phyloP scores from a whole-genome alignment of 1,140 invertebrate genomes.

The Pseudomyrmex cubaensis region DNA sequence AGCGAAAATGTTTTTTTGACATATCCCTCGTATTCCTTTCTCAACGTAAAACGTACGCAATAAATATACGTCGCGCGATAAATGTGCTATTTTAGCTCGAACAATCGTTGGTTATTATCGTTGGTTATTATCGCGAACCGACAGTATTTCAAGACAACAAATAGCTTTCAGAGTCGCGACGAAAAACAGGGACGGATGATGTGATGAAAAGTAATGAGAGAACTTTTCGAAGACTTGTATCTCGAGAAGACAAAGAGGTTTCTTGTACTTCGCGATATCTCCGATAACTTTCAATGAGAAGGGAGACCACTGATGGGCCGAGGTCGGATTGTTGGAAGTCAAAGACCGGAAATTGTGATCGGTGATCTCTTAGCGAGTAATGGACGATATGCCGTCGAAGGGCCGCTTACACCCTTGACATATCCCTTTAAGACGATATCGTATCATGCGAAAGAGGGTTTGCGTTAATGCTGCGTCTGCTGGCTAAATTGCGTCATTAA shows the following conservation, averaged over 20 bases:
- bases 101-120: too few species aligned
- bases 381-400: constrained; percentile 16
- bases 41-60: neutral
- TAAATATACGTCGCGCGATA: neutral
- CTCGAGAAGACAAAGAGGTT: neutral
- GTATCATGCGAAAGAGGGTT: constrained; percentile 10
- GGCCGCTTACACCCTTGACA: constrained; percentile 8
- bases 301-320: too few species aligned
- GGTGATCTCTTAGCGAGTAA: neutral
- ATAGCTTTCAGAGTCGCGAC: neutral
- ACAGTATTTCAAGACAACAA: too few species aligned
- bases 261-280: neutral
- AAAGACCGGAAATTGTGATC: constrained; percentile 28
- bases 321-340: constrained; percentile 27
- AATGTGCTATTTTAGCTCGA: too few species aligned
- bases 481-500: constrained; percentile 50
- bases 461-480: constrained; percentile 15
- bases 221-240: constrained; percentile 3
- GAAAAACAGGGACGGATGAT: neutral
- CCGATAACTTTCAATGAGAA: neutral
- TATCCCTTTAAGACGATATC: constrained; percentile 41
- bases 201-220: too few species aligned
- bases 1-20: neutral
- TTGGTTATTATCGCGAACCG: too few species aligned
- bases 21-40: neutral